Conservation (phyloP, 2,797 vertebrate species). For the Garrulus glandarius region DNA sequence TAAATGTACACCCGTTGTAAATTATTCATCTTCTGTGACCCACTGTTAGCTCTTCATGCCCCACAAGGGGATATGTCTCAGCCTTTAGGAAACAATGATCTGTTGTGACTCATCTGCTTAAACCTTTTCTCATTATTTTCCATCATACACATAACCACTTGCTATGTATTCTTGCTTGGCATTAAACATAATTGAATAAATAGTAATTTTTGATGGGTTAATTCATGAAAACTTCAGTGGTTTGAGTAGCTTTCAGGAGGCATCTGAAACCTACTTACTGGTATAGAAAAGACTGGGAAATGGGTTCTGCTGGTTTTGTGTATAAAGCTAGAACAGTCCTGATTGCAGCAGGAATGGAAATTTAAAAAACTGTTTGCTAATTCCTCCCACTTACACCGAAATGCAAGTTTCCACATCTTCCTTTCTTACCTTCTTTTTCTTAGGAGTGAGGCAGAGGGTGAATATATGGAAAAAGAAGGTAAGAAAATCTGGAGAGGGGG, state of each 20-base stretch:
- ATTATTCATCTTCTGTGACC: neutral
- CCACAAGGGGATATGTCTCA: neutral
- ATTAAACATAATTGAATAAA: neutral
- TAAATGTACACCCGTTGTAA: neutral
- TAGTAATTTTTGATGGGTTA: neutral
- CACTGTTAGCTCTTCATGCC: neutral
- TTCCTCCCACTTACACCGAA: neutral
- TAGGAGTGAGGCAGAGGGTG: neutral
- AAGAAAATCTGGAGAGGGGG: neutral
- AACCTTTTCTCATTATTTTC: neutral
- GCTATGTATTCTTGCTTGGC: neutral
- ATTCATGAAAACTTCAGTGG: neutral
- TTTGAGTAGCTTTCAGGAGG: neutral
- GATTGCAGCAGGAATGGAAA: neutral
- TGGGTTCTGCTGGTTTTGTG: neutral
- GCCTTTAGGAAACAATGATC: conserved; percentile 10
- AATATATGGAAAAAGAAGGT: neutral
- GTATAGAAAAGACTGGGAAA: neutral
- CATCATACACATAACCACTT: neutral
- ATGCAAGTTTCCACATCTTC: neutral
- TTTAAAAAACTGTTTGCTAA: neutral
- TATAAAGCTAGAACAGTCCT: neutral
- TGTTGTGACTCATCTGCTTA: conserved; percentile 2
- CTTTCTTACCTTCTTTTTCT: neutral
- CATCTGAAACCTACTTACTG: neutral